Conservation (phyloP, 2,888 invertebrate genomes). For the Sclerodermus sp. region DNA sequence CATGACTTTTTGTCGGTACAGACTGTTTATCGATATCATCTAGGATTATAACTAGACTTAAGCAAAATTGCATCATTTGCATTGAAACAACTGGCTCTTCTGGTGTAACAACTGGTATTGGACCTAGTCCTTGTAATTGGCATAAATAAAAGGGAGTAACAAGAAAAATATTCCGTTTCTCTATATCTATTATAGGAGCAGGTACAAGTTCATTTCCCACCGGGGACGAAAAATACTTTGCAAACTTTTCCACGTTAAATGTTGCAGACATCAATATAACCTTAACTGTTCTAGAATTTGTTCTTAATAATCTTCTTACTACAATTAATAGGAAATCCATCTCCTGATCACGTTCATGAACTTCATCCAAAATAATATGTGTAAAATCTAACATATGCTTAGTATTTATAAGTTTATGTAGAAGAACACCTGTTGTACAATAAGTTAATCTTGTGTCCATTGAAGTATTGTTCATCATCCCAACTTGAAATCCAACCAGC, state of each 20-base stretch:
- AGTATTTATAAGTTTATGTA: constrained; percentile 72
- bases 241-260: constrained; percentile 73
- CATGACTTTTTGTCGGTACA: constrained; percentile 10
- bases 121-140: constrained; percentile 35
- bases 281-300: constrained; percentile 68
- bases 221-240: constrained; percentile 67
- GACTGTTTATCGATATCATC: constrained; percentile 62
- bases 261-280: constrained; percentile 93
- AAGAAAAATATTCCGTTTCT: constrained; percentile 60
- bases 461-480: constrained; percentile 65
- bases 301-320: constrained; percentile 74
- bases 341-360: constrained; percentile 89
- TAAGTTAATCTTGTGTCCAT: constrained; percentile 78
- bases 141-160: constrained; percentile 70
- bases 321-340: constrained; percentile 89
- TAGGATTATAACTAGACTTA: constrained; percentile 64
- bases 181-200: constrained; percentile 64
- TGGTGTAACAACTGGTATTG: constrained; percentile 54
- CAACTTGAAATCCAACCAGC: constrained; percentile 88
- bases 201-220: constrained; percentile 46
- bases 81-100: constrained; percentile 67
- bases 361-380: constrained; percentile 90
- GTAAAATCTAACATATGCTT: constrained; percentile 78
- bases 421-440: constrained; percentile 86
- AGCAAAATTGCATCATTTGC: constrained; percentile 64